A percentile compares a stretch with the other conserved stretches of the same genome.
Evolutionary conservation across 2,888 invertebrate species (phyloP).

Genomic region (Drosophila longiperda): DNA sequence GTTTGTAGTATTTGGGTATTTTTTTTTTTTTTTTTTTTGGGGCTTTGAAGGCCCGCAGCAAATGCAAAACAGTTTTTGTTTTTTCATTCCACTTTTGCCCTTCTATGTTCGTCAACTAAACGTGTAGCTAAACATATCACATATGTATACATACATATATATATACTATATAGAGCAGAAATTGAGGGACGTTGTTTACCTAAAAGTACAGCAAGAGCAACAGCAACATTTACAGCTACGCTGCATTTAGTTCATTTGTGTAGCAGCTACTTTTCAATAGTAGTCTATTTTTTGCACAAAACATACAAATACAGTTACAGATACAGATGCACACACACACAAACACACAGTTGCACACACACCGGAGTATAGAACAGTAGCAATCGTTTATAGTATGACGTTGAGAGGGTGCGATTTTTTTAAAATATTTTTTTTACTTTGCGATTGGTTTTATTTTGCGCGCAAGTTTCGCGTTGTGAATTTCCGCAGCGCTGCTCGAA

Average conservation of each 20-base stretch:
- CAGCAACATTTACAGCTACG: constrained; percentile 30
- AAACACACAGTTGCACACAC: constrained; percentile 17
- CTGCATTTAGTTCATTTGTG: constrained; percentile 53
- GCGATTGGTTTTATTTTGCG: constrained; percentile 29
- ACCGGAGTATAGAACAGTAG: constrained; percentile 29
- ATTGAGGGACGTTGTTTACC: constrained; percentile 42
- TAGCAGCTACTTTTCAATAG: constrained; percentile 47
- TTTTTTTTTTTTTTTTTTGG: not conserved
- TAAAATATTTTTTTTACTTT: constrained; percentile 12
- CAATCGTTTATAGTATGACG: constrained; percentile 30
- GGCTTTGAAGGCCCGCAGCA: constrained; percentile 30
- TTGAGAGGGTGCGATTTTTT: constrained; percentile 44
- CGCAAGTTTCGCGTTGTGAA: constrained; percentile 48
- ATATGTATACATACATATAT: not conserved
- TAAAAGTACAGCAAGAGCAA: constrained; percentile 35
- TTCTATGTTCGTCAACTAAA: constrained; percentile 14
- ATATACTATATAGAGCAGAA: constrained; percentile 5
- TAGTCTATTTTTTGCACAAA: constrained; percentile 76
- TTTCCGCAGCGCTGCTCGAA: constrained; percentile 59
- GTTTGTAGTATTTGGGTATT: constrained; percentile 19
- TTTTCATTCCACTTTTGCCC: constrained; percentile 7
- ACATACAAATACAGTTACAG: constrained; percentile 25
- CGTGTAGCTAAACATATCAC: not conserved
- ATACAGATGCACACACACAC: constrained; percentile 5
- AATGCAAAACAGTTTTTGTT: constrained; percentile 33